Base-by-base conservation (phyloP, 2,113 vertebrate genomes). In the Pseudolaguvia tuberculata region DNA sequence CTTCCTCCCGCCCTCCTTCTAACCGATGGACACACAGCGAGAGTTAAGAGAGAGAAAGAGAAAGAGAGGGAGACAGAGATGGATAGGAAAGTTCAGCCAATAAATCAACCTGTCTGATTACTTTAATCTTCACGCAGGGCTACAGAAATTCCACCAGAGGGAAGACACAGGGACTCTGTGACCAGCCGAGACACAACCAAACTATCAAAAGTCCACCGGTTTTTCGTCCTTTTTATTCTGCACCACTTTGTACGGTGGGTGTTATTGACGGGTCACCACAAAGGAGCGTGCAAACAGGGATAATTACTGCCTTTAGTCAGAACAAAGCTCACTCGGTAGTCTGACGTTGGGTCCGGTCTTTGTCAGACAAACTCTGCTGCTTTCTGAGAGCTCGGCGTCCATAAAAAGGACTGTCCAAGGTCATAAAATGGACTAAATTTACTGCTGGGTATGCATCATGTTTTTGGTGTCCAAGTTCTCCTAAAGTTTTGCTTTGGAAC, bases 61-160 rank as follows among this genome's bases (percentile, higher is more conserved):
- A 17, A 5, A 39, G 39, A 66, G n/a, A 17, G 1, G 25, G 42
- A 61, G 58, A 61, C 29, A 61, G 7, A 61, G 17, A 35, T 5
- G 5, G 67, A 53, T 70, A 39, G n/a, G 11, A 39, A 53, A 3
- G 2, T 59, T 27, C 50, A 51, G 75, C 56, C 75, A 73, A 73
- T 77, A 73, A 65, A 68, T 76, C 62, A 55, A 68, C 23, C 23
- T 61, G 62, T 47, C 47, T 61, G 73, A 76, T 75, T 71, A 59
- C 56, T 66, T 51, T 56, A 57, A 71, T 71, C 45, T 56, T 61
- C 59, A 25, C 15, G 50, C 72, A 48, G 45, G 47, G 58, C 65
- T 59, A 17, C 31, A 11, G 68, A 52, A n/a, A 15, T 2, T 59
- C 15, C 53, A 76, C 78, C 69, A 35, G 25, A 73, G 69, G n/a